phyloP scores from a whole-genome alignment of 2,797 vertebrate genomes.

The Enteromius radiatus region DNA sequence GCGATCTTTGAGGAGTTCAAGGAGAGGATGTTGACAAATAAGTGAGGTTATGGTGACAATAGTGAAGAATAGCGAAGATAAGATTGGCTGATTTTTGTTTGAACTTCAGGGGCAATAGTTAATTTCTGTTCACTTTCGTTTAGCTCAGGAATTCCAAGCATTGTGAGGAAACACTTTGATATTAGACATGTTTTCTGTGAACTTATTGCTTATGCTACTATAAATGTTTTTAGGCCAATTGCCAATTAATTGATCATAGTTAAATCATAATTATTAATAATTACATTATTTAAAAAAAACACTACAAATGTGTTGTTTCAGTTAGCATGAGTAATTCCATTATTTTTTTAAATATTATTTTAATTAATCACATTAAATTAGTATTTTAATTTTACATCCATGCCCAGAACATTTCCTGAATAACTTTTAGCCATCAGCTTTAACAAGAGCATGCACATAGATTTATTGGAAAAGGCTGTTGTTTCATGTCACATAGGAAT shows the following conservation, averaged over 20 bases:
- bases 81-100: not conserved
- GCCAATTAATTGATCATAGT: not conserved
- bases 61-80: slow-evolving; percentile 6
- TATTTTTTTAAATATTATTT: not conserved
- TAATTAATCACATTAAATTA: not conserved
- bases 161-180: not conserved
- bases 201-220: not conserved
- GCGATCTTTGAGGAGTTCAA: slow-evolving; percentile 27
- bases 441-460: not conserved
- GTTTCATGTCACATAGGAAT: not conserved
- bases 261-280: not conserved
- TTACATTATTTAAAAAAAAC: not conserved
- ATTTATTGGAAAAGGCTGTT: slow-evolving; percentile 4
- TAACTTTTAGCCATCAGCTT: not conserved
- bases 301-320: not conserved
- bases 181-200: not conserved
- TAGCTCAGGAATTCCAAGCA: not conserved
- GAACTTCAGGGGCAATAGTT: not conserved
- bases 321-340: not conserved
- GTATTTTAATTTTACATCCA: not conserved
- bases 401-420: not conserved
- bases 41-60: not conserved
- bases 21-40: not conserved
- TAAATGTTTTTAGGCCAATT: not conserved
- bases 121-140: not conserved